phyloP scores from a whole-genome alignment of 2,888 invertebrate genomes.

The Bimastos eiseni region DNA sequence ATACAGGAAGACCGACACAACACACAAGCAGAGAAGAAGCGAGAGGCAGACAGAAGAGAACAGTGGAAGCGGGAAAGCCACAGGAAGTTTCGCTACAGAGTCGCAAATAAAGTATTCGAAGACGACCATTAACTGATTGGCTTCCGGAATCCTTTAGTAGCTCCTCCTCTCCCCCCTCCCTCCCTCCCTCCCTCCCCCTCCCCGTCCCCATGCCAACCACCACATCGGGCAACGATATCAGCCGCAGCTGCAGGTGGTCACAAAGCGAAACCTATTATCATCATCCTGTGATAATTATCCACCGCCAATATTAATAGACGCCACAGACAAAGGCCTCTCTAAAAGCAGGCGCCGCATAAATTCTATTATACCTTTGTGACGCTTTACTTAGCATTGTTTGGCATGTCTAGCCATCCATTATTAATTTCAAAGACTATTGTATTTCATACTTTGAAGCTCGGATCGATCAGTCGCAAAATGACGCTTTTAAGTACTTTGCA shows the following conservation, averaged over 20 bases:
- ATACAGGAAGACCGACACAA: background rate
- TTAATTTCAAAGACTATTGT: background rate
- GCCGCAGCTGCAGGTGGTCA: background rate
- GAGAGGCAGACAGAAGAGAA: background rate
- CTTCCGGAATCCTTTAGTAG: slow-evolving; percentile 6
- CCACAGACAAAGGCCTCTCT: background rate
- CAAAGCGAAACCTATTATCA: background rate
- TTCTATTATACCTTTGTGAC: background rate
- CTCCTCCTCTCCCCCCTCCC: background rate
- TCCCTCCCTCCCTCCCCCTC: too few species aligned
- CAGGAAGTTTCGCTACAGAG: background rate
- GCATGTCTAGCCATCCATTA: background rate
- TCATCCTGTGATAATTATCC: background rate
- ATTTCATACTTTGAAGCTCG: background rate
- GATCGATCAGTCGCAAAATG: background rate
- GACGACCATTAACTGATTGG: slow-evolving; percentile 13
- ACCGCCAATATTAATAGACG: background rate
- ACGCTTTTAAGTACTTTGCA: background rate
- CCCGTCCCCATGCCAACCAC: background rate
- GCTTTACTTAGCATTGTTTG: slow-evolving; percentile 6
- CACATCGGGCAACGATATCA: background rate
- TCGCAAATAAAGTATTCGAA: background rate
- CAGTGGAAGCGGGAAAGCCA: background rate
- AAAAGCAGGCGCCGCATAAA: background rate
- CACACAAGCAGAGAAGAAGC: background rate